Evolutionary conservation across 30 jellyfish, hydroid and myxozoan genomes (phyloP), one percentile per base, ranked within the genome.

Genomic region (Cassiopea andromeda): DNA sequence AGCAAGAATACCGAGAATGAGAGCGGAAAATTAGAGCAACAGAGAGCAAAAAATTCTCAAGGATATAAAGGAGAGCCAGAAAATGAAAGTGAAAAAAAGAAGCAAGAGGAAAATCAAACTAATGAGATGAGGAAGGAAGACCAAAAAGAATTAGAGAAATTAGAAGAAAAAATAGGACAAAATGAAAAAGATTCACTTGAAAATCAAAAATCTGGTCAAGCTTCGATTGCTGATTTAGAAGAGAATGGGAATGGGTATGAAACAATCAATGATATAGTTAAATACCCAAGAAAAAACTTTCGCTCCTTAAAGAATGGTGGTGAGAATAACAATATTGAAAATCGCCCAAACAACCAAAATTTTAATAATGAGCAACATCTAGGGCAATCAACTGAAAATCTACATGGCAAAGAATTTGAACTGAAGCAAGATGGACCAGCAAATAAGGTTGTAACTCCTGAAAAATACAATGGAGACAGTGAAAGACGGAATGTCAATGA

Each of bases 241-340:
- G 78, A 77, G 46, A 77, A 78, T 17, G 90, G 90, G 2, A 77
- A 78, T 15, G 90, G 90, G 1, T 91, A 85, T 60, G 94, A 91
- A 64, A 92, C 98, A 38, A 44, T 87, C 1, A 71, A 87, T 47
- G 96, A 92, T 54, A 92, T 92, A 38, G 89, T 92, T 1, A 92
- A 92, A 64, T 87, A 85, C 49, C 98, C 95, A 19, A 85, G 85
- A 2, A 86, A 92, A 50, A 84, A 78, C 27, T 71, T 77, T 2
- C 91, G 60, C 17, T 58, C 57, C 44, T 70, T 89, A 44, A 71
- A 75, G n/a, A 54, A 60, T 70, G 86, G 91, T 10, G 46, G 14
- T 6, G 69, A 18, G 2, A 66, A 81, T 76, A 64, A 43, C 69
- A 74, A 81, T 18, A 2, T 75, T 70, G 89, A 66, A 61, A 82